These are phyloP conservation scores for Lymantria monacha DNA, from an alignment of 2,888 invertebrate species.

Conservation along the genomic window DNA sequence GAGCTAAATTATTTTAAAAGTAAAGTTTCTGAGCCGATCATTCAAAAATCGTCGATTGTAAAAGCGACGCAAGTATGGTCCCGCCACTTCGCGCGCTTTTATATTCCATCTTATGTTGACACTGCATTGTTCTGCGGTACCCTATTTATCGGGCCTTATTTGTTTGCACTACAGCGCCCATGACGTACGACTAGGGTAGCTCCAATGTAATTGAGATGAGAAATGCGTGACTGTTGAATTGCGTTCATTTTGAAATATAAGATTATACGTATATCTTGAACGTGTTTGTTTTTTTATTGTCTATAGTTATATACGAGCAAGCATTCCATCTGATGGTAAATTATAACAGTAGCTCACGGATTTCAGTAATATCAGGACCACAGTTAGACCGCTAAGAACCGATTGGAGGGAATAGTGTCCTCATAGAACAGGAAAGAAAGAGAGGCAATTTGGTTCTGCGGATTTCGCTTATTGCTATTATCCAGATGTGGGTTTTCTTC, in stretches of 20 bases:
- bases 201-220: slow-evolving; percentile 61
- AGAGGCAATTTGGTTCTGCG: too few species aligned
- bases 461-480: too few species aligned
- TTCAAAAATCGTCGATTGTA: slow-evolving; percentile 45
- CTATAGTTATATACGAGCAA: background rate
- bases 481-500: too few species aligned
- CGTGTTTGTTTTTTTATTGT: slow-evolving; percentile 13
- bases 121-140: slow-evolving; percentile 68
- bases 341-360: too few species aligned
- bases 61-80: slow-evolving; percentile 37
- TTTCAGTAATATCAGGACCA: too few species aligned
- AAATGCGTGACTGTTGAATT: slow-evolving; percentile 50
- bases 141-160: slow-evolving; percentile 73
- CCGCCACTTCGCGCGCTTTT: slow-evolving; percentile 62
- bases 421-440: too few species aligned
- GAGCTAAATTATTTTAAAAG: too few species aligned
- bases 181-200: slow-evolving; percentile 43
- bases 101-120: slow-evolving; percentile 76
- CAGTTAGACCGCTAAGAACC: too few species aligned
- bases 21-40: too few species aligned
- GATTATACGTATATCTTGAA: slow-evolving; percentile 8
- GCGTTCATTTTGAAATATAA: slow-evolving; percentile 48
- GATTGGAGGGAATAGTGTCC: too few species aligned
- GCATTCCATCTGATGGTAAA: too few species aligned
- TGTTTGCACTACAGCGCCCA: slow-evolving; percentile 67